These are phyloP conservation scores for Pyrochroa serraticornis DNA, from an alignment of 2,888 invertebrate species.

Conservation along the genomic window DNA sequence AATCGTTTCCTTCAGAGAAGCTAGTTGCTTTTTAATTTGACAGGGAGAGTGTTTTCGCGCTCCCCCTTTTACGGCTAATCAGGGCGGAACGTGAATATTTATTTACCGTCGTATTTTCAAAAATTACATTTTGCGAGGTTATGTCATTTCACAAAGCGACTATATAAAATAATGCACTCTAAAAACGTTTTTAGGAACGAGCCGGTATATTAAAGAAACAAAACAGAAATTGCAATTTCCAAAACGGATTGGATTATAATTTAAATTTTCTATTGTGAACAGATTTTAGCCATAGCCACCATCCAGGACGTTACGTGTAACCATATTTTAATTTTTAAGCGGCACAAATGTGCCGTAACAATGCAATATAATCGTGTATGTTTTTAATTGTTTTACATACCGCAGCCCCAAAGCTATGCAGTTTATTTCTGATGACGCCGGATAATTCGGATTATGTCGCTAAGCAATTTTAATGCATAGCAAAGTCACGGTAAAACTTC, in stretches of 20 bases:
- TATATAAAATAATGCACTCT: not conserved
- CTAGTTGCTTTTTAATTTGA: not conserved
- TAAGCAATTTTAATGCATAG: slow-evolving; percentile 13
- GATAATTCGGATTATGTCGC: slow-evolving; percentile 17
- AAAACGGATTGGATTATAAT: too few relatives aligned
- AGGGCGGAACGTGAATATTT: not conserved
- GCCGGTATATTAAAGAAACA: not conserved
- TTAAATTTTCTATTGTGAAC: too few relatives aligned
- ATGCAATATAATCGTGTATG: not conserved
- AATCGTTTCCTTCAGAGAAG: not conserved
- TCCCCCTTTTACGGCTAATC: not conserved
- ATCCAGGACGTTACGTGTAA: too few relatives aligned
- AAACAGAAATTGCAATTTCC: too few relatives aligned
- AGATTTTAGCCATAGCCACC: too few relatives aligned
- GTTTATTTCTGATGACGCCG: slow-evolving; percentile 14
- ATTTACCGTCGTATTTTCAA: not conserved
- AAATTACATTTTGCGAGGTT: not conserved
- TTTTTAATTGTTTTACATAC: slow-evolving; percentile 10
- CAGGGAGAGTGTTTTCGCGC: not conserved
- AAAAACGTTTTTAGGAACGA: not conserved
- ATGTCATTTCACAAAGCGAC: too few relatives aligned
- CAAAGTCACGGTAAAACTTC: slow-evolving; percentile 21
- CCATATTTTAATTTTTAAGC: too few relatives aligned
- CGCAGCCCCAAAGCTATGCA: slow-evolving; percentile 3
- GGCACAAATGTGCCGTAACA: too few relatives aligned